Evolutionary conservation across 2,113 vertebrate genomes (phyloP), one percentile per base, ranked within the genome.

Genomic region (Asarcornis scutulata): DNA sequence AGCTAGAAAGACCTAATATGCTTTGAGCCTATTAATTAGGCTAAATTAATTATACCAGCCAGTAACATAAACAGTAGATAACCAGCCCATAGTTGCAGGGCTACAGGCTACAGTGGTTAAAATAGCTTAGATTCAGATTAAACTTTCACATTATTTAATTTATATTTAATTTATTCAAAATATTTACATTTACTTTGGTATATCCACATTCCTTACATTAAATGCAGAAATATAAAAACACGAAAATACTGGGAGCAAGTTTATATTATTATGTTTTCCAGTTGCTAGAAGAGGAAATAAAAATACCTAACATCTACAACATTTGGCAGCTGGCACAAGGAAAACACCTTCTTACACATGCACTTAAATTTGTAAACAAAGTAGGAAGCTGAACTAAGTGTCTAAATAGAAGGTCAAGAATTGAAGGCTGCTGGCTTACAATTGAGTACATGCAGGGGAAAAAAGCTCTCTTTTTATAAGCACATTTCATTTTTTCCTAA

Each of bases 391-490:
- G 21, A 86, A 89, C n/a, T 62, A 67, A 80, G 38, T 26, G 62
- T 78, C 34, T 62, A 66, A 66, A 78, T 1, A 50, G 15, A 62
- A 7, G 23, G 20, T 3, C 13, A 22, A 53, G 48, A 76, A 80
- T 6, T 55, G 29, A 11, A 86, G 20, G 20, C 7, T 85, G 15
- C 7, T 72, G 38, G 6, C 46, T 80, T 74, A 73, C 17, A 60
- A 32, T 0, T 60, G 10, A 58, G 20, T 23, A 36, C 7, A 32
- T 21, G 16, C 1, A 32, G 5, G 1, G 36, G 15, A 4, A 58
- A 68, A 56, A 63, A 17, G 0, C 1, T 18, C 4, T 27, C 27
- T 6, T 89, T 91, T 72, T 27, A 38, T 9, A 67, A 40, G 9
- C 15, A 64, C 22, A 32, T 2, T 11, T 72, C 2, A 1, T 71